phyloP scores from a whole-genome alignment of 64 coral and sea anemone species.

The Stichodactyla helianthus region DNA sequence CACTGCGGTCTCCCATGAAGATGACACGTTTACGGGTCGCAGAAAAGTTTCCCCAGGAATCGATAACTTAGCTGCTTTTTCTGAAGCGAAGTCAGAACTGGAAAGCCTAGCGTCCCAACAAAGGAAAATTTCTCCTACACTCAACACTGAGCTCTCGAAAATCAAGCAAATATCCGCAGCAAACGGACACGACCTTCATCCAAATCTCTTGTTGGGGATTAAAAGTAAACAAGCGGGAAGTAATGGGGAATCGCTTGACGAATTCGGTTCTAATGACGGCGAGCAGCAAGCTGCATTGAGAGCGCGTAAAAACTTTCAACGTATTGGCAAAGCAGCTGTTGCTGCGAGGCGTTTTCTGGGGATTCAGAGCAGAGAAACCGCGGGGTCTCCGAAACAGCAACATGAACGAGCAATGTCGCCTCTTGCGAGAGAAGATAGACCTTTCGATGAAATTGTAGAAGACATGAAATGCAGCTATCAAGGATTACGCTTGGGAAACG shows the following conservation, averaged over 20 bases:
- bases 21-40: neutral
- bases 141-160: neutral
- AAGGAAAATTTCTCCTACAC: neutral
- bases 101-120: neutral
- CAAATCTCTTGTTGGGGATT: slow-evolving; percentile 9
- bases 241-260: neutral
- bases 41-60: neutral
- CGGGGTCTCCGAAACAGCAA: neutral
- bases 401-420: neutral
- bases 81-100: neutral
- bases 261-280: neutral
- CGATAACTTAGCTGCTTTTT: neutral
- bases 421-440: neutral
- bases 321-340: slow-evolving; percentile 18
- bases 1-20: neutral
- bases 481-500: neutral
- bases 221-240: slow-evolving; percentile 10
- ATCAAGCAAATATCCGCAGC: slow-evolving; percentile 1
- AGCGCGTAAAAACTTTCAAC: slow-evolving; percentile 19
- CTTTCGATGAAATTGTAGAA: neutral
- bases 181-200: slow-evolving; percentile 18
- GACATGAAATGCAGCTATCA: slow-evolving; percentile 11
- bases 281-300: neutral
- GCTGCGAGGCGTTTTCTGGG: neutral
- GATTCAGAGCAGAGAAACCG: neutral